Base-by-base conservation (phyloP, 2,888 invertebrate species). In the Belgica antarctica region DNA sequence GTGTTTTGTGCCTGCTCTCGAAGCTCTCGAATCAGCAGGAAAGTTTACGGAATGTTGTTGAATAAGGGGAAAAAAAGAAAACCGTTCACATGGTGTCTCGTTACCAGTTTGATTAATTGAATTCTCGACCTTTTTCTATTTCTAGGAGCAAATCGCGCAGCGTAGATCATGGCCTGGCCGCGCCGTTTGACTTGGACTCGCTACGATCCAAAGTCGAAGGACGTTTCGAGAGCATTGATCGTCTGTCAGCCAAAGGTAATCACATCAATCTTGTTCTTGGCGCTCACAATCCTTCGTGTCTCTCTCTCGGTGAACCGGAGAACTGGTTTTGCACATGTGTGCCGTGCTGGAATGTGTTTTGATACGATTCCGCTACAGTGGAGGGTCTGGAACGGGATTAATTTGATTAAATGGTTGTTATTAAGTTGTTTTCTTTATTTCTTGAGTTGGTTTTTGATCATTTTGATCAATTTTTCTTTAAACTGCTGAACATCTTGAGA, bases 91-190 rank as follows among this genome's bases (percentile, higher is more conserved):
- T 24, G 27, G 15, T 59, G 5, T 5, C 5, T 12, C 25, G 59
- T 25, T 57, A 22, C 2, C 27, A 25, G 8, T 41, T 47, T 61
- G 61, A 69, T 69, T 69, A 36, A 47, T 63, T 63, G 28, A 1
- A 12, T n/a, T n/a, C n/a, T n/a, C n/a, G n/a, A n/a, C n/a, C n/a
- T n/a, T n/a, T 75, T 74, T 74, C 65, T 73, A 74, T 73, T 85
- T 85, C 73, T 85, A 93, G 93, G 91, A 92, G 90, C 80, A 93
- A 93, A 82, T 92, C 92, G 80, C 88, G 91, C 76, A 93, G 92
- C 76, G 92, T 93, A 76, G 93, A 93, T 83, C 92, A 93, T 85
- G 92, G 93, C 77, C 88, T 92, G 77, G 86, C 89, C 73, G 85
- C 91, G 74, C 91, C 92, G 73, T 92, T 91, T 79, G 92, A 92